Evolutionary conservation across 2,113 vertebrate species (phyloP).

Genomic region (Morphnarchus princeps): DNA sequence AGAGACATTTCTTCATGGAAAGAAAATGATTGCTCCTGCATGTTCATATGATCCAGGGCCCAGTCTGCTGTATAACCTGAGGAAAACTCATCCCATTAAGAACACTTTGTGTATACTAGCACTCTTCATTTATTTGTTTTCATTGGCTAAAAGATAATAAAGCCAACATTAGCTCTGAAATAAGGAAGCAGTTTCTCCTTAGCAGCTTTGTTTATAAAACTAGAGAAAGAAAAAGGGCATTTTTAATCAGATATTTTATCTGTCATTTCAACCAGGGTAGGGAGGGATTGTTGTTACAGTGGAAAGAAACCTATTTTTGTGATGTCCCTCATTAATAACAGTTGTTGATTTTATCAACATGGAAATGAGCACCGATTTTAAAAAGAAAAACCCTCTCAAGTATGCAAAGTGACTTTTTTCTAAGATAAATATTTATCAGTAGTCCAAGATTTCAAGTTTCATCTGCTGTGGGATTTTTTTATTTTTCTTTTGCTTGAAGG

Average conservation of each 20-base stretch:
- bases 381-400: background rate
- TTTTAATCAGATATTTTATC: conserved; percentile 38
- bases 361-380: background rate
- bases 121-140: conserved; percentile 60
- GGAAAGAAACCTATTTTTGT: conserved; percentile 1
- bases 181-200: conserved; percentile 57
- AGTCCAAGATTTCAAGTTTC: background rate
- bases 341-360: background rate
- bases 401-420: background rate
- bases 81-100: conserved; percentile 5
- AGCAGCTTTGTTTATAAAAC: conserved; percentile 54
- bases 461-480: background rate
- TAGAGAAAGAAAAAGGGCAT: conserved; percentile 29
- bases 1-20: background rate
- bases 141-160: conserved; percentile 28
- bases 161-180: background rate
- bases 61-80: conserved; percentile 10
- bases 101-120: conserved; percentile 49
- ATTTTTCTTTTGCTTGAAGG: background rate
- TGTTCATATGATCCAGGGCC: background rate
- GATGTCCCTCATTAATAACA: background rate
- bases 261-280: conserved; percentile 17
- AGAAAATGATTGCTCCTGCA: background rate
- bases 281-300: background rate
- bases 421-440: background rate